phyloP scores from a whole-genome alignment of 2,797 vertebrate species.

The Anableps anableps region DNA sequence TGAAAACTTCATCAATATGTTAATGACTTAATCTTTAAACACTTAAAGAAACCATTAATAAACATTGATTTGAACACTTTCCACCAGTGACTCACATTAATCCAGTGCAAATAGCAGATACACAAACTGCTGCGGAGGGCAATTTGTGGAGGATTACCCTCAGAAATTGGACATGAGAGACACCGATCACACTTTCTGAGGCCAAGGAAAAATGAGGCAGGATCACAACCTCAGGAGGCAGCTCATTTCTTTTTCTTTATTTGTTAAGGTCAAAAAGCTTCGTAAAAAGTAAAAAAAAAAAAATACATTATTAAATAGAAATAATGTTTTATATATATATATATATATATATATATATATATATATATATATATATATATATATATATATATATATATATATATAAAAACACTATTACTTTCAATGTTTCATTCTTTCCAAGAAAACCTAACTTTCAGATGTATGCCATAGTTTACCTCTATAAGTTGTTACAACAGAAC shows the following conservation, averaged over 20 bases:
- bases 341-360: too few relatives aligned
- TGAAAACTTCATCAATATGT: constrained; percentile 97
- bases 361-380: too few relatives aligned
- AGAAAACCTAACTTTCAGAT: background rate
- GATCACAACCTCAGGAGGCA: constrained; percentile 20
- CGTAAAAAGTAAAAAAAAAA: background rate
- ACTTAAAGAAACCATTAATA: constrained; percentile 92
- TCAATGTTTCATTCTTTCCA: background rate
- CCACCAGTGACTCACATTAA: constrained; percentile 89
- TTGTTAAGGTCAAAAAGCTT: constrained; percentile 27
- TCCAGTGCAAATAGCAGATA: constrained; percentile 92
- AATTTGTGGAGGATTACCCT: constrained; percentile 63
- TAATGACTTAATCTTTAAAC: constrained; percentile 98
- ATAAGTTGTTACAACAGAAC: background rate
- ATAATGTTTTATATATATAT: too few relatives aligned
- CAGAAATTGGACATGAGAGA: constrained; percentile 39
- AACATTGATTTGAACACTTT: constrained; percentile 90
- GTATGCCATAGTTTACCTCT: background rate
- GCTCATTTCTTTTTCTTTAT: constrained; percentile 14
- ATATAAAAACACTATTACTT: background rate
- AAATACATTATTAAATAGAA: background rate
- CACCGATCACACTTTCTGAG: constrained; percentile 49
- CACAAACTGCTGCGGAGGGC: constrained; percentile 78
- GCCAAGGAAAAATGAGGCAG: constrained; percentile 24
- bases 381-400: too few relatives aligned